Evolutionary conservation across 2,113 vertebrate species (phyloP).

Genomic region (Craseonycteris thonglongyai): DNA sequence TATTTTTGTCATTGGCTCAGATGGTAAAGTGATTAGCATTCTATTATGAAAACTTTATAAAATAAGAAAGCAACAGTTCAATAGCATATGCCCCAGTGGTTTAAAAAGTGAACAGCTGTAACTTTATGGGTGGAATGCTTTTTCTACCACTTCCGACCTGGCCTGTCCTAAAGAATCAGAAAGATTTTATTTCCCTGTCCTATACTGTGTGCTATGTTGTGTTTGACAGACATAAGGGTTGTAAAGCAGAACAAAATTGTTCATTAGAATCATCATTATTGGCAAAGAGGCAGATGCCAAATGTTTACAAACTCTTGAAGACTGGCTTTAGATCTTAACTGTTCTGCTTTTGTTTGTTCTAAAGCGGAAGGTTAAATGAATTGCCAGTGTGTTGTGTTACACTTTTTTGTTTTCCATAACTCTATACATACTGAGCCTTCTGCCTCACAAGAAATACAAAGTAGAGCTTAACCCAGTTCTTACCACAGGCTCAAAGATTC

Average conservation of each 20-base stretch:
- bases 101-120: constrained; percentile 36
- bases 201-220: not conserved
- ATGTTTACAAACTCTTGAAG: constrained; percentile 8
- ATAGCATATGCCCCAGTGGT: not conserved
- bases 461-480: not conserved
- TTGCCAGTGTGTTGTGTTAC: not conserved
- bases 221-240: not conserved
- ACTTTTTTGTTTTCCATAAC: constrained; percentile 14
- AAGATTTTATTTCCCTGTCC: not conserved
- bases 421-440: not conserved
- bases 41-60: not conserved
- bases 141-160: not conserved
- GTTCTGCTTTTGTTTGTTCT: constrained; percentile 11
- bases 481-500: not conserved
- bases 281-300: constrained; percentile 27
- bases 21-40: not conserved
- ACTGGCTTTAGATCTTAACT: constrained; percentile 5
- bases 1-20: not conserved
- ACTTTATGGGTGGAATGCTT: not conserved
- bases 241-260: constrained; percentile 5
- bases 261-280: constrained; percentile 30
- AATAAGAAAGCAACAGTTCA: not conserved
- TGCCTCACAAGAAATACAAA: not conserved
- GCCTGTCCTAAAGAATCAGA: not conserved
- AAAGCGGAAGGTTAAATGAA: constrained; percentile 22